These are phyloP conservation scores for Drosophila lowei DNA, from an alignment of 1,140 invertebrate species.

Conservation along the genomic window DNA sequence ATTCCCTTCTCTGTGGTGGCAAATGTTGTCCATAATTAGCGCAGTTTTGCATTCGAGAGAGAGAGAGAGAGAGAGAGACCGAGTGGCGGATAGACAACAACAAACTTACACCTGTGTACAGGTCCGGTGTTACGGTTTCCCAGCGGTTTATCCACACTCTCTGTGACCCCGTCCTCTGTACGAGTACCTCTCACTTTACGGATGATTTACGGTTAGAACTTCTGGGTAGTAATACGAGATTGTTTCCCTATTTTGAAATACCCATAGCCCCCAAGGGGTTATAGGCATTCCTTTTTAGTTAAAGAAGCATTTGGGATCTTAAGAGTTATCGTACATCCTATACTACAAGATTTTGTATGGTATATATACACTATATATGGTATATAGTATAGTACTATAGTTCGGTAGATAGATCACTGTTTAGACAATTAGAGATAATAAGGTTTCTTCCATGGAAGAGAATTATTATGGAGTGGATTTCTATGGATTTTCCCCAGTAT, in stretches of 20 bases:
- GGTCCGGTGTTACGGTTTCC: constrained; percentile 27
- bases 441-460: too few species aligned
- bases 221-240: constrained; percentile 43
- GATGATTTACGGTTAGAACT: constrained; percentile 63
- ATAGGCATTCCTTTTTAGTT: too few species aligned
- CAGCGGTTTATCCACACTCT: constrained; percentile 27
- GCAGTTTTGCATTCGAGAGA: constrained; percentile 62
- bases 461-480: too few species aligned
- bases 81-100: constrained; percentile 1
- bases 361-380: too few species aligned
- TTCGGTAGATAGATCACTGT: too few species aligned
- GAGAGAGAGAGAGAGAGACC: background rate
- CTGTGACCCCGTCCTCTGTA: background rate
- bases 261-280: too few species aligned
- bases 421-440: too few species aligned
- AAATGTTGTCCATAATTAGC: constrained; percentile 72
- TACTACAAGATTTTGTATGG: too few species aligned
- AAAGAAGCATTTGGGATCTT: too few species aligned
- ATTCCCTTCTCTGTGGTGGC: constrained; percentile 35
- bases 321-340: too few species aligned
- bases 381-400: too few species aligned
- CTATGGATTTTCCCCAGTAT: too few species aligned
- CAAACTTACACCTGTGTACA: constrained; percentile 51
- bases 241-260: background rate
- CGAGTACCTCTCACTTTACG: background rate